phyloP scores from a whole-genome alignment of 2,888 invertebrate genomes.

The Clepsis dumicolana region DNA sequence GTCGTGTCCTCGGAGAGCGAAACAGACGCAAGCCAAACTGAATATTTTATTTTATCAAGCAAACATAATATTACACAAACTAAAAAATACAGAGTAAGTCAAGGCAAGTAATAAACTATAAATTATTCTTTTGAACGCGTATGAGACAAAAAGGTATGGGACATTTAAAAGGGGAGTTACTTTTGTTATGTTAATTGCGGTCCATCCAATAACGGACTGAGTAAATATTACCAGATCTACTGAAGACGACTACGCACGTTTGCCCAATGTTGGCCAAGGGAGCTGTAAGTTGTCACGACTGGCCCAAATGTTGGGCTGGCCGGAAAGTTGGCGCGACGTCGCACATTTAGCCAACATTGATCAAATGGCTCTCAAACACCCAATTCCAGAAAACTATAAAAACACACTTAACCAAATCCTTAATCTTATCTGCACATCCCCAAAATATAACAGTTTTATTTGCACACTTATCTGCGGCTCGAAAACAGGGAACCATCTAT shows the following conservation, averaged over 20 bases:
- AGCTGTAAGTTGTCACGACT: not conserved
- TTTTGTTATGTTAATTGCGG: slow-evolving; percentile 29
- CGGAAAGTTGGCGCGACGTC: no score
- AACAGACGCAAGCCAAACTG: not conserved
- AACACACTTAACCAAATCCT: not conserved
- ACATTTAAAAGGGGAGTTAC: slow-evolving; percentile 16
- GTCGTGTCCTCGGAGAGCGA: no score
- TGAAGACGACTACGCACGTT: not conserved
- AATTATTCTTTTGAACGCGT: not conserved
- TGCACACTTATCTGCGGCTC: not conserved
- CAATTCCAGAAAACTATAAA: not conserved
- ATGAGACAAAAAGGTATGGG: slow-evolving; percentile 1
- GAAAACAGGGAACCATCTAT: slow-evolving; percentile 8
- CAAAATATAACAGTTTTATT: not conserved
- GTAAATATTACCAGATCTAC: slow-evolving; percentile 8
- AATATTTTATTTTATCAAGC: not conserved
- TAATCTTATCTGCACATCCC: not conserved
- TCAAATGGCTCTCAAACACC: no score
- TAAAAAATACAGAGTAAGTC: not conserved
- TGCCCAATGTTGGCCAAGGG: not conserved
- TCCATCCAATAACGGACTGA: slow-evolving; percentile 17
- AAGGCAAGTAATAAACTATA: not conserved
- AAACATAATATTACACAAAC: not conserved
- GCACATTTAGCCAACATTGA: no score
- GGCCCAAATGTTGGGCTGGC: no score